phyloP scores from a whole-genome alignment of 2,113 vertebrate species.

The Ellobius talpinus region DNA sequence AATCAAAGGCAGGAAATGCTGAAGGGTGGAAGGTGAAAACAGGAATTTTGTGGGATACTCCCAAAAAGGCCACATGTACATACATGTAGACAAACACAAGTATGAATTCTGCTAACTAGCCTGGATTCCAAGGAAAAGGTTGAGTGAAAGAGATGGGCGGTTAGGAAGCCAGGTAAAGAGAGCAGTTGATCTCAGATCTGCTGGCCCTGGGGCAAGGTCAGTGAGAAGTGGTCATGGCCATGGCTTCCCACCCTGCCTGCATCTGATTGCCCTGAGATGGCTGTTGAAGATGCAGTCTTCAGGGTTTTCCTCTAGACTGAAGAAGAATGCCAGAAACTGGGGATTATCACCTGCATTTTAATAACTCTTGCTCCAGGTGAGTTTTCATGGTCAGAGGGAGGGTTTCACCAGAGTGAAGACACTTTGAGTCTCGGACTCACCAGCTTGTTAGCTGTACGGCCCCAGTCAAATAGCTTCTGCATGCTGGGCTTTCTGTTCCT shows the following conservation, averaged over 20 bases:
- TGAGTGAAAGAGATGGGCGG: neutral
- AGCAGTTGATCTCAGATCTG: too few species aligned
- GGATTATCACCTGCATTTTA: neutral
- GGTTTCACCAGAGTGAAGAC: neutral
- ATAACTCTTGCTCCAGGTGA: neutral
- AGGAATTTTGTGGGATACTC: neutral
- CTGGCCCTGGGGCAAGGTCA: neutral
- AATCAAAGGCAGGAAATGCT: neutral
- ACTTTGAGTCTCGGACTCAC: neutral
- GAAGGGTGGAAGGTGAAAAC: neutral
- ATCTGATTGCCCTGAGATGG: neutral
- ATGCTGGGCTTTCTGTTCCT: neutral
- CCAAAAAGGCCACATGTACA: neutral
- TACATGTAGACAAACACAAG: neutral
- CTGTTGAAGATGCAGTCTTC: neutral
- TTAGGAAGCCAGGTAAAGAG: neutral
- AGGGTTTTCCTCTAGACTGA: neutral
- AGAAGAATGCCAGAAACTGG: neutral
- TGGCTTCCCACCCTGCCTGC: neutral
- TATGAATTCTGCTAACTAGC: neutral
- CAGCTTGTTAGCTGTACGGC: neutral
- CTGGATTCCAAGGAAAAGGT: neutral
- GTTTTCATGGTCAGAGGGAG: neutral
- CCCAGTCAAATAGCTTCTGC: neutral
- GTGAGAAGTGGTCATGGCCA: neutral